phyloP scores from a whole-genome alignment of 2,888 invertebrate genomes.

The Artemia sp. region DNA sequence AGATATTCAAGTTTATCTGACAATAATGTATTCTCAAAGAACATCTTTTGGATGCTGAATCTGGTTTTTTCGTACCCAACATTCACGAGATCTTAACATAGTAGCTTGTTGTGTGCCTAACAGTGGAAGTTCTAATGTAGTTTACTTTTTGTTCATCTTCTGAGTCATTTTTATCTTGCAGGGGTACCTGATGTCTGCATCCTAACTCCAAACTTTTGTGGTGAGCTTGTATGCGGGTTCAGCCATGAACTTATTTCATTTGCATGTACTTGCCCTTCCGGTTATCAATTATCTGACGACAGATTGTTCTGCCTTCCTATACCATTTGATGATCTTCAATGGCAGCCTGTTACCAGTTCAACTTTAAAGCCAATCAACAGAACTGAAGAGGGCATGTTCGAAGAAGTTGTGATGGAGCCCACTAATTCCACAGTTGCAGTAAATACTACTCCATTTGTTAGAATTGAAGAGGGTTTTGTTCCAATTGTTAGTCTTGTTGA shows the following conservation, averaged over 20 bases:
- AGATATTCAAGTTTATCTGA: too few species aligned
- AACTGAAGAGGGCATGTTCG: not conserved
- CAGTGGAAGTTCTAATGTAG: too few species aligned
- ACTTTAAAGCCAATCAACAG: not conserved
- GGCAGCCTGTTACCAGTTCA: not conserved
- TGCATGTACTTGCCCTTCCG: not conserved
- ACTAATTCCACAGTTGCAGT: not conserved
- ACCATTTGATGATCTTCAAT: not conserved
- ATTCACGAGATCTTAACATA: too few species aligned
- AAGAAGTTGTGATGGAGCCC: slow-evolving; percentile 1
- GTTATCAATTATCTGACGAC: not conserved
- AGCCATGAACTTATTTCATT: not conserved
- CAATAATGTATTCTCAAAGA: too few species aligned
- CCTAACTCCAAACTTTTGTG: not conserved
- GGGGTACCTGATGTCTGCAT: slow-evolving; percentile 1
- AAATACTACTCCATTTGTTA: not conserved
- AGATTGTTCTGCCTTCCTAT: not conserved
- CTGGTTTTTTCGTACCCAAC: too few species aligned
- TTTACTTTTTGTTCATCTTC: too few species aligned
- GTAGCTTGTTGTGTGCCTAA: too few species aligned
- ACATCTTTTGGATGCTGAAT: too few species aligned
- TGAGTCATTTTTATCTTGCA: not conserved
- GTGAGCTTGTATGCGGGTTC: not conserved
- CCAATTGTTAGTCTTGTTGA: not conserved
- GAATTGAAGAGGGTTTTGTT: slow-evolving; percentile 7